phyloP scores from a whole-genome alignment of 2,797 vertebrate species.

The Gobionotothen gibberifrons region DNA sequence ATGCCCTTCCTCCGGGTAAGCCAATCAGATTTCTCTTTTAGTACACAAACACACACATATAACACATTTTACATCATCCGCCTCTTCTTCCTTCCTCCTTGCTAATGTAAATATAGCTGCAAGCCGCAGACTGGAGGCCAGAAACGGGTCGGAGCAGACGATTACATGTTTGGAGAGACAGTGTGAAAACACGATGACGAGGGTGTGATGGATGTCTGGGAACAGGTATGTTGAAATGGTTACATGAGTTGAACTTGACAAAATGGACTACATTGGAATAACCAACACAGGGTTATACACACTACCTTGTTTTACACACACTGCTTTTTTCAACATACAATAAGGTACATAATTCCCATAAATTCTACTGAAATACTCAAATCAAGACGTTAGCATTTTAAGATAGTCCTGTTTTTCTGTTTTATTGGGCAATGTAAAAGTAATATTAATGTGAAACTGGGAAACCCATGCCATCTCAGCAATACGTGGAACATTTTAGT shows the following conservation, averaged over 20 bases:
- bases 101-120: constrained; percentile 69
- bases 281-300: not conserved
- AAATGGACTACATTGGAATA: constrained; percentile 29
- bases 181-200: constrained; percentile 47
- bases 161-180: constrained; percentile 57
- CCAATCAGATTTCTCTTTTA: constrained; percentile 75
- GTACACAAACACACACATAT: constrained; percentile 22
- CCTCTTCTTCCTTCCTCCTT: constrained; percentile 41
- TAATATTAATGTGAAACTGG: not conserved
- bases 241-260: constrained; percentile 32
- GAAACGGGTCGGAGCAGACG: constrained; percentile 62
- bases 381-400: not conserved
- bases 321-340: constrained; percentile 19
- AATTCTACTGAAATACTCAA: constrained; percentile 2
- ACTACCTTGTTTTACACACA: constrained; percentile 15
- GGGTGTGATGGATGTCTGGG: constrained; percentile 22
- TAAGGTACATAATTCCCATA: not conserved
- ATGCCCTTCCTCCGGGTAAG: constrained; percentile 75
- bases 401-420: not conserved
- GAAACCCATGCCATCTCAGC: constrained; percentile 37
- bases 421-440: not conserved
- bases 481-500: constrained; percentile 72
- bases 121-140: constrained; percentile 63
- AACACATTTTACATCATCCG: constrained; percentile 44
- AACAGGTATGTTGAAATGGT: constrained; percentile 49